Evolutionary conservation across 2,113 vertebrate species (phyloP).

Genomic region (Lagopus leucura): DNA sequence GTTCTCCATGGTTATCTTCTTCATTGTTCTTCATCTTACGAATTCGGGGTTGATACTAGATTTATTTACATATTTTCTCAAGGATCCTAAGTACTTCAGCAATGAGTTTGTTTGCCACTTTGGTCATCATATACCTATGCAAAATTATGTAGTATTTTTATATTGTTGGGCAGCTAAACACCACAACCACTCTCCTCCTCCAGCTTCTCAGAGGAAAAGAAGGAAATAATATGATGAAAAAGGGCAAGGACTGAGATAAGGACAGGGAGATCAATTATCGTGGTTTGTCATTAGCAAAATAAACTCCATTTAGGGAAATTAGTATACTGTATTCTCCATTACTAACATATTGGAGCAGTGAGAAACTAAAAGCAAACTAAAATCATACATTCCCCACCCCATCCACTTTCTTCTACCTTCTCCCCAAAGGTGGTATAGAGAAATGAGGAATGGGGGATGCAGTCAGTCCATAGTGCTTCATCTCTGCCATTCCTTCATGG

Average conservation of each 20-base stretch:
- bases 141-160: not conserved
- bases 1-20: not conserved
- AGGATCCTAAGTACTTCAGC: not conserved
- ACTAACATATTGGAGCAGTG: no score
- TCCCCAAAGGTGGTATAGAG: no score
- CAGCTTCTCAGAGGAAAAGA: not conserved
- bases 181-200: no score
- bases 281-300: no score
- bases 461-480: no score
- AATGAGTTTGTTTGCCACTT: not conserved
- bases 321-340: no score
- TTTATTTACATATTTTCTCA: not conserved
- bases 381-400: no score
- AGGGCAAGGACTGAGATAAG: not conserved
- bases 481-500: no score
- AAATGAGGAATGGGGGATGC: no score
- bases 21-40: not conserved
- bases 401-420: no score
- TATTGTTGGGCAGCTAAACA: not conserved
- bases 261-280: not conserved
- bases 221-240: not conserved
- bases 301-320: no score
- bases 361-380: no score
- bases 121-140: not conserved
- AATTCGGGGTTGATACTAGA: not conserved